Conservation (phyloP, 2,888 invertebrate genomes). For the Argyresthia albistria region DNA sequence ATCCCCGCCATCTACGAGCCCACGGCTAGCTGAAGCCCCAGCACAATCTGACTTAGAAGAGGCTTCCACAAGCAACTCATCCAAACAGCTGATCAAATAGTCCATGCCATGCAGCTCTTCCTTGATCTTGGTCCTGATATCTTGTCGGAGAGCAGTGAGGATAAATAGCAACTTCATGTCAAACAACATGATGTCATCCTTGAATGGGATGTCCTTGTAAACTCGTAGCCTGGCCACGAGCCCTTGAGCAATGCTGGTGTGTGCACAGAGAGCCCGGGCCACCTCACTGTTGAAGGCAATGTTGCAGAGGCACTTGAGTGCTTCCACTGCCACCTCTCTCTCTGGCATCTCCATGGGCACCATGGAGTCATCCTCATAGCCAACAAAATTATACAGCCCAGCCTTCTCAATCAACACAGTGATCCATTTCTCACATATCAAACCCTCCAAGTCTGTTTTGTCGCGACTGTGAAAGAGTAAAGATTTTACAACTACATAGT, state of each 20-base stretch:
- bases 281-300: constrained; percentile 81
- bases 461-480: constrained; percentile 77
- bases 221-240: constrained; percentile 80
- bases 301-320: constrained; percentile 91
- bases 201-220: constrained; percentile 75
- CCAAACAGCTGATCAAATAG: constrained; percentile 78
- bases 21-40: constrained; percentile 24
- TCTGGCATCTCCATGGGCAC: constrained; percentile 42
- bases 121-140: constrained; percentile 76
- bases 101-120: constrained; percentile 79
- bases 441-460: constrained; percentile 77
- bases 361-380: constrained; percentile 38
- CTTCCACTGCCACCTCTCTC: constrained; percentile 79
- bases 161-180: constrained; percentile 92
- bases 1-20: constrained; percentile 21
- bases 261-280: constrained; percentile 49
- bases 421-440: constrained; percentile 79
- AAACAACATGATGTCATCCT: constrained; percentile 84
- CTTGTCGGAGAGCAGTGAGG: constrained; percentile 85
- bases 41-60: constrained; percentile 19
- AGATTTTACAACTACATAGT: not conserved
- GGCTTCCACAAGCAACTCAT: constrained; percentile 71
- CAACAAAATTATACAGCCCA: constrained; percentile 65
- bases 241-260: constrained; percentile 78
- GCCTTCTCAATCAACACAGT: constrained; percentile 78